Evolutionary conservation across 37 sponge, comb jelly and placozoan genomes (phyloP), one percentile per base, ranked within the genome.

Genomic region (Eunapius fragilis): DNA sequence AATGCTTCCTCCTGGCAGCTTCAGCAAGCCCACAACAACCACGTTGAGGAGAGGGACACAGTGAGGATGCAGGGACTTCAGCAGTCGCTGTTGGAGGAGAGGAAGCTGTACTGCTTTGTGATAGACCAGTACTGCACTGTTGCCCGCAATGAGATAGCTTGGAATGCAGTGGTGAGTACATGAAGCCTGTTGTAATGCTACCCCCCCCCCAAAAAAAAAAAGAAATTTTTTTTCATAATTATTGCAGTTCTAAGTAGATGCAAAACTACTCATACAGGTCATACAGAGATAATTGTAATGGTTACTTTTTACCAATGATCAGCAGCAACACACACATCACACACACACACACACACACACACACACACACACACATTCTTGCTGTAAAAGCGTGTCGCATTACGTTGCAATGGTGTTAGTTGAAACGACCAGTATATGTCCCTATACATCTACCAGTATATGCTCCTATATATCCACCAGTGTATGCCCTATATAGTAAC

Each of bases 41-140:
- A 83, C 13, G 31, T 58, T 11, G 84, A 82, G 30, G 80, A 87
- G n/a, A 79, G 89, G 48, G 84, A 86, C 73, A 31, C 84, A 19
- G 73, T 85, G 5, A 77, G 93, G n/a, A 76, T 70, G 27, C 87
- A 93, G 49, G 93, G 90, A 69, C 87, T 93, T 32, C 77, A 84
- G 37, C 77, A 93, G 93, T 90, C 93, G 14, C 90, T 93, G 26
- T 38, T 86, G 28, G 93, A 93, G 37, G 90, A 93, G 77, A 78
- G 87, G 37, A 93, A 87, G 84, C 49, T 93, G 34, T 93, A 89
- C 84, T 89, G 90, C 37, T 93, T 93, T 72, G 38, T 83, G 4
- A 28, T 93, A 37, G 90, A 93, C 12, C 93, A 89, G 36, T 68
- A 87, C 36, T 87, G 87, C 41, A n/a, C 45, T 67, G 79, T 82